These are phyloP conservation scores for Glaucidium brasilianum DNA, from an alignment of 2,113 vertebrate species.

Conservation along the genomic window DNA sequence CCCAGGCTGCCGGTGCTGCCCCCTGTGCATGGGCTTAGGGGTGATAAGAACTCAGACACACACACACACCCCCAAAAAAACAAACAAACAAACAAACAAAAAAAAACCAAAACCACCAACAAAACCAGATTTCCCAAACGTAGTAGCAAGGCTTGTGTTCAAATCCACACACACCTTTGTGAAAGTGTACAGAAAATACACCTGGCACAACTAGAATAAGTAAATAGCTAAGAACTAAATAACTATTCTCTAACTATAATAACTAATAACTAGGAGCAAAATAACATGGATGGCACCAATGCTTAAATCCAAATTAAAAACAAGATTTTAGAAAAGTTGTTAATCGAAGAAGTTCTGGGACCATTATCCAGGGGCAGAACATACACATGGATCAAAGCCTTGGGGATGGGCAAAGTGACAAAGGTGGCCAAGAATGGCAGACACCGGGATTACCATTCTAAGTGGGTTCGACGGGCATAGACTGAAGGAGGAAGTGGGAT, in stretches of 20 bases:
- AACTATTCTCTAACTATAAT: neutral
- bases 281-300: neutral
- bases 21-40: neutral
- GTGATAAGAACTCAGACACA: neutral
- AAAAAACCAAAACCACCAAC: no score
- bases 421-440: neutral
- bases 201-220: neutral
- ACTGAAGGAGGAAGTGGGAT: conserved; percentile 29
- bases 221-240: neutral
- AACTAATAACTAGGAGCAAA: neutral
- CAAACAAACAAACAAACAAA: no score
- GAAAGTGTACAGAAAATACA: neutral
- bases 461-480: neutral
- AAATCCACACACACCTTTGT: neutral
- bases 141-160: neutral
- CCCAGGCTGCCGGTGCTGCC: neutral
- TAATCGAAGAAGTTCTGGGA: neutral
- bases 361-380: neutral
- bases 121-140: neutral
- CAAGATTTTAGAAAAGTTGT: neutral
- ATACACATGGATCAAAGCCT: neutral
- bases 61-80: no score
- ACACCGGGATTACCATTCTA: neutral
- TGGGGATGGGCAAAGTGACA: neutral
- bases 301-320: neutral